Percentiles rank a stretch among this genome's conserved stretches.
These are phyloP conservation scores for Urocolius indicus DNA, from an alignment of 2,113 vertebrate species.

Conservation along the genomic window DNA sequence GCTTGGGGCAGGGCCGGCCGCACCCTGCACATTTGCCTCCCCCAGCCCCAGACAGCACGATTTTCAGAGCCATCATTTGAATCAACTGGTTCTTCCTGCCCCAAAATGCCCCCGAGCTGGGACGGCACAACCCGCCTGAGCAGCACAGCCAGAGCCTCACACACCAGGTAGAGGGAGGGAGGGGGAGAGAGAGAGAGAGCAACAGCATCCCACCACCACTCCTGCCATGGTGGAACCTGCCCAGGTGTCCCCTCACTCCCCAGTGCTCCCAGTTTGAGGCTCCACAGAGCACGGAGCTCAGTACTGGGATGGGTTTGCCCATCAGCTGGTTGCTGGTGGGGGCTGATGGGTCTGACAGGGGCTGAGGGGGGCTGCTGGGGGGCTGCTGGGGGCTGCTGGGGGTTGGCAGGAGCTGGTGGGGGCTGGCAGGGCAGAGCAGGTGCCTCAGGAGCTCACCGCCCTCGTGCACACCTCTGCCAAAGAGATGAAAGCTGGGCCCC, in stretches of 20 bases:
- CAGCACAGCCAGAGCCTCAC: accelerated
- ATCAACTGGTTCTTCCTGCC: slow-evolving; percentile 67
- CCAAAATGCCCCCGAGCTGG: accelerated
- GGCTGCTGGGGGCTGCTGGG: background rate
- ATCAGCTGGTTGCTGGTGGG: background rate
- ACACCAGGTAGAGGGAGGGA: accelerated
- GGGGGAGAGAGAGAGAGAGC: background rate
- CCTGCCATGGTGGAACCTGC: background rate
- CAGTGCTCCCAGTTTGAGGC: background rate
- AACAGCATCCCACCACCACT: background rate
- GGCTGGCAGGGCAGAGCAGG: background rate
- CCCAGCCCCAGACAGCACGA: background rate
- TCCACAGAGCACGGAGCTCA: accelerated
- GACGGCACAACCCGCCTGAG: background rate
- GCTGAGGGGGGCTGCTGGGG: background rate
- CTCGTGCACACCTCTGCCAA: background rate
- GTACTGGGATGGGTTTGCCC: accelerated
- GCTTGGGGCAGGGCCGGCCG: background rate
- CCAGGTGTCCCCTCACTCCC: background rate
- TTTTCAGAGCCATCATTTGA: background rate
- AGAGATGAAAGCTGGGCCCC: accelerated
- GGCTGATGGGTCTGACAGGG: background rate
- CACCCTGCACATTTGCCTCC: background rate
- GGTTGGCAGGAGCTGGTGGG: background rate
- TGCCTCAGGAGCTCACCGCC: background rate